A percentile compares a stretch with the other conserved stretches of the same genome.
Conservation (phyloP, 2,113 vertebrate genomes). For the Amphiprion percula region DNA sequence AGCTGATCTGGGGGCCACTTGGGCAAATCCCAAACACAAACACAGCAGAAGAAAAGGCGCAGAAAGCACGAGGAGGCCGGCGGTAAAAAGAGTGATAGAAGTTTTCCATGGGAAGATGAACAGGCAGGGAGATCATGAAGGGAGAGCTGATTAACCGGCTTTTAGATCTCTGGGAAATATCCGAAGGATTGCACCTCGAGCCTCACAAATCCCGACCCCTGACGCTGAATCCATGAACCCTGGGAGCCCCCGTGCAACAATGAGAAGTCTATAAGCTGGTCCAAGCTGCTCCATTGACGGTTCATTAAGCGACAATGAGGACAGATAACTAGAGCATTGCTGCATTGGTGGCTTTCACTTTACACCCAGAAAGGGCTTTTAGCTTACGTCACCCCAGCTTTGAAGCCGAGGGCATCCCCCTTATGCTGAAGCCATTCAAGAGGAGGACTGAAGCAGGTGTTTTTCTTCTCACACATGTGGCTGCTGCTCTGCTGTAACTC, state of each 20-base stretch:
- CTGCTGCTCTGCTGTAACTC: conserved; percentile 16
- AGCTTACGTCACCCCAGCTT: conserved; percentile 74
- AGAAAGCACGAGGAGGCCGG: conserved; percentile 70
- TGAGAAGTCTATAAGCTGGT: conserved; percentile 80
- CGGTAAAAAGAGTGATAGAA: conserved; percentile 71
- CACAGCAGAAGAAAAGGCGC: conserved; percentile 80
- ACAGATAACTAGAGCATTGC: conserved; percentile 73
- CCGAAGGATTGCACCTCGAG: conserved; percentile 59
- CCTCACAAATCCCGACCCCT: conserved; percentile 77
- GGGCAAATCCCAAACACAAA: conserved; percentile 85
- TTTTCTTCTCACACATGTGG: conserved; percentile 37
- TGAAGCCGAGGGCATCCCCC: conserved; percentile 54
- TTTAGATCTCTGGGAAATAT: conserved; percentile 84
- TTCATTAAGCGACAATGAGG: conserved; percentile 86
- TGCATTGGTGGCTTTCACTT: conserved; percentile 68
- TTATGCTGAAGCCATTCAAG: conserved; percentile 53
- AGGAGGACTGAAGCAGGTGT: conserved; percentile 53
- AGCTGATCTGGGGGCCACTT: conserved; percentile 87
- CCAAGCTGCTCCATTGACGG: conserved; percentile 77
- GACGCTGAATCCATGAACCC: conserved; percentile 60
- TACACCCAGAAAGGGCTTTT: conserved; percentile 66
- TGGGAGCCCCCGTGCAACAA: conserved; percentile 71
- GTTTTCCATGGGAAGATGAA: conserved; percentile 81
- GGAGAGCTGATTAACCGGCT: conserved; percentile 78
- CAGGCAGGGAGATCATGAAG: conserved; percentile 81